A percentile compares a stretch with the other conserved stretches of the same genome.
These are phyloP conservation scores for Bovichtus variegatus DNA, from an alignment of 2,797 vertebrate species.

Conservation along the genomic window DNA sequence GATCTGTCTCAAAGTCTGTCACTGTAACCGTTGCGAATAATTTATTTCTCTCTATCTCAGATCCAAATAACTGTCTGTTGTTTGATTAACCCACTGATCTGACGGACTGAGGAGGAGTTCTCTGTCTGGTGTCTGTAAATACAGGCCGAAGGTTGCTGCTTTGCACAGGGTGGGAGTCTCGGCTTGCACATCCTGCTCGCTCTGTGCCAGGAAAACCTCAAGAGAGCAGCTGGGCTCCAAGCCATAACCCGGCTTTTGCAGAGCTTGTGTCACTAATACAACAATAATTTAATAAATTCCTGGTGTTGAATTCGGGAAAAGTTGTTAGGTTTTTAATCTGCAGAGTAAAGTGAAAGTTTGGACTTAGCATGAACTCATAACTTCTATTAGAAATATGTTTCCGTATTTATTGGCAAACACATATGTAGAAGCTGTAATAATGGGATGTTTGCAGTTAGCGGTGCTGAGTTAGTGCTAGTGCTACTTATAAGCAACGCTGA, in stretches of 20 bases:
- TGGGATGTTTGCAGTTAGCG: neutral
- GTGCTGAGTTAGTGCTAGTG: neutral
- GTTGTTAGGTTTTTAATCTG: neutral
- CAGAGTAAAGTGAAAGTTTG: conserved; percentile 5
- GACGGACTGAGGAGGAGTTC: conserved; percentile 45
- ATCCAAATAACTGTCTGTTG: conserved; percentile 69
- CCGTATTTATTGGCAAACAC: neutral
- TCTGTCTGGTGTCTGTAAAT: conserved; percentile 59
- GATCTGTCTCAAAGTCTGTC: conserved; percentile 48
- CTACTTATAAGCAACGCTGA: neutral
- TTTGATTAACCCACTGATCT: conserved; percentile 78
- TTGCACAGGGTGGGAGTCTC: conserved; percentile 48
- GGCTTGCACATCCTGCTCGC: conserved; percentile 59
- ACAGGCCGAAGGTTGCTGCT: conserved; percentile 47
- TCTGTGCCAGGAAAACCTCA: conserved; percentile 51
- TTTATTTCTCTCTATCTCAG: conserved; percentile 59
- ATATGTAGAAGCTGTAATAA: neutral
- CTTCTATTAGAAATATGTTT: conserved; percentile 20
- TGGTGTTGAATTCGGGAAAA: conserved; percentile 3
- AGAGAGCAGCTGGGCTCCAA: conserved; percentile 43
- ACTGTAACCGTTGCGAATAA: conserved; percentile 62
- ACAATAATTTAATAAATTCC: conserved; percentile 21
- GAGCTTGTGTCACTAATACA: conserved; percentile 25
- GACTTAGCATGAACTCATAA: neutral
- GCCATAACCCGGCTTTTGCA: conserved; percentile 44